A percentile compares a stretch with the other conserved stretches of the same genome.
phyloP scores from a whole-genome alignment of 2,797 vertebrate genomes.

The Coregonus ussuriensis region DNA sequence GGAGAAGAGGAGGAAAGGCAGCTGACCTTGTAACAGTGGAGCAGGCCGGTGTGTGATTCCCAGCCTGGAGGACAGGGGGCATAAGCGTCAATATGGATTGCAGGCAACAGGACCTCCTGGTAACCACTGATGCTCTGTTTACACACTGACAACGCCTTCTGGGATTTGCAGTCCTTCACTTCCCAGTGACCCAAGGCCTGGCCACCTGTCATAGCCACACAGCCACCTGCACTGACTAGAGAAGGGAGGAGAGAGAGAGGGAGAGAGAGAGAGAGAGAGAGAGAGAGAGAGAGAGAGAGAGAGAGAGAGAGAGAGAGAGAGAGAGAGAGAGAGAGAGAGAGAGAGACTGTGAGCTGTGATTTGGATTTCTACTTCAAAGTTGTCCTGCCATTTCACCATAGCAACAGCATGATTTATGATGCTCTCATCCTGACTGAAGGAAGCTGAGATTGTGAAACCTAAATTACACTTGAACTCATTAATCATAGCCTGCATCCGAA shows the following conservation, averaged over 20 bases:
- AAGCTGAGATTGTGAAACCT: not conserved
- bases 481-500: not conserved
- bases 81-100: conserved; percentile 69
- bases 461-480: not conserved
- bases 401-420: not conserved
- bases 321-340: not conserved
- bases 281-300: conserved; percentile 3
- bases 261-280: not conserved
- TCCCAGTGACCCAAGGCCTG: conserved; percentile 85
- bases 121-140: conserved; percentile 78
- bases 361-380: not conserved
- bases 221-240: conserved; percentile 83
- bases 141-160: conserved; percentile 88
- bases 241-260: not conserved
- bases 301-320: conserved; percentile 11
- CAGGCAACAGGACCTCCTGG: conserved; percentile 65
- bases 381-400: not conserved
- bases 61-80: conserved; percentile 84
- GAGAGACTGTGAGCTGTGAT: not conserved
- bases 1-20: not conserved
- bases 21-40: conserved; percentile 88
- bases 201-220: conserved; percentile 83
- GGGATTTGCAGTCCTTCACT: conserved; percentile 86
- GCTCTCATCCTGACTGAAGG: not conserved
- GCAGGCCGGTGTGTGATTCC: conserved; percentile 83